Conservation (phyloP, 2,113 vertebrate species). For the Syngnathus scovelli region DNA sequence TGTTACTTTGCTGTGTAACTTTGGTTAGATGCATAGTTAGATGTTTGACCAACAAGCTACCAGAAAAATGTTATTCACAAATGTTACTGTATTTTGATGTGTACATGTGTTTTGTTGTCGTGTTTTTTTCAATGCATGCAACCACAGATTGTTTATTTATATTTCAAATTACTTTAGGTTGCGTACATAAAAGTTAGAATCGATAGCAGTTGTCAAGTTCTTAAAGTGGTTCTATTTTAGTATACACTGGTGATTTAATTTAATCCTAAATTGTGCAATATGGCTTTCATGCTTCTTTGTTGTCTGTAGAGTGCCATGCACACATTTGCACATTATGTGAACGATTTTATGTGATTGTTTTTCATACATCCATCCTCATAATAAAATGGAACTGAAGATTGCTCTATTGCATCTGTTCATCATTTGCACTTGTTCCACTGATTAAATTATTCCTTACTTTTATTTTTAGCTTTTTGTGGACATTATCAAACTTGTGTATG, state of each 20-base stretch:
- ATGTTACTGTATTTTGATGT: neutral
- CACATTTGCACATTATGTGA: conserved; percentile 38
- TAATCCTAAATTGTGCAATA: conserved; percentile 35
- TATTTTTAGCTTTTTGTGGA: neutral
- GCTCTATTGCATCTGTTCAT: neutral
- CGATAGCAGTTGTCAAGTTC: neutral
- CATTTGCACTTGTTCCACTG: neutral
- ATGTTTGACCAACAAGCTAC: conserved; percentile 15
- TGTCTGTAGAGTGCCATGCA: conserved; percentile 24
- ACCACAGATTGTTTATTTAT: neutral
- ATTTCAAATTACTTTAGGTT: conserved; percentile 1
- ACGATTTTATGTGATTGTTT: conserved; percentile 36
- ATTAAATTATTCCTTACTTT: neutral
- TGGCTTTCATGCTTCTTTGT: conserved; percentile 30
- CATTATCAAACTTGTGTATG: neutral
- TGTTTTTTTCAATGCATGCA: neutral
- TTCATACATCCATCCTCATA: conserved; percentile 19
- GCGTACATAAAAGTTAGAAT: neutral
- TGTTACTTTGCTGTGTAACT: conserved; percentile 21
- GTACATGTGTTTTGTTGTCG: neutral
- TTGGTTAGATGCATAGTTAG: conserved; percentile 26
- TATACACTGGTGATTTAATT: conserved; percentile 5
- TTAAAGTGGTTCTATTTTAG: conserved; percentile 7
- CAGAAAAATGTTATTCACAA: neutral
- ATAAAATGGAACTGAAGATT: conserved; percentile 25